phyloP scores from a whole-genome alignment of 2,888 invertebrate species.

The Andrena praecox region DNA sequence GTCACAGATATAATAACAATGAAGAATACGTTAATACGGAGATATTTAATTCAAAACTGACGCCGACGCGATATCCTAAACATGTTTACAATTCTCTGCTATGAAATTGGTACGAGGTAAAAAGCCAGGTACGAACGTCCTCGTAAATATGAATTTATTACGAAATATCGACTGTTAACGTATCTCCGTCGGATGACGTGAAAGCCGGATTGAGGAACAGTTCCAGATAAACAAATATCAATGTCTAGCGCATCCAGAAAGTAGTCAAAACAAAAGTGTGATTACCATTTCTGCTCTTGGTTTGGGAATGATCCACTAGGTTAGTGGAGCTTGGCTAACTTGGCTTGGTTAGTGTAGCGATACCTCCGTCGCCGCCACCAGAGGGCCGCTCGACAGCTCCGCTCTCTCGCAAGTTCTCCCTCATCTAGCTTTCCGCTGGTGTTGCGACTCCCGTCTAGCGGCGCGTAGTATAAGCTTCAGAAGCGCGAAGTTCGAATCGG shows the following conservation, averaged over 20 bases:
- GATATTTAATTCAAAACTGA: too few relatives aligned
- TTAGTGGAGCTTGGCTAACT: background rate
- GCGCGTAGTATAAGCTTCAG: too few relatives aligned
- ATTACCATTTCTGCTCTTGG: slow-evolving; percentile 57
- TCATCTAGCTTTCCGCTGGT: too few relatives aligned
- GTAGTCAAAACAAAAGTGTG: slow-evolving; percentile 49
- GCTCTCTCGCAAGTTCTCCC: too few relatives aligned
- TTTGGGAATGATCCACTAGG: slow-evolving; percentile 21
- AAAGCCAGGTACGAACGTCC: background rate
- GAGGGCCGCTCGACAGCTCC: too few relatives aligned
- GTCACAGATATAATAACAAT: too few relatives aligned
- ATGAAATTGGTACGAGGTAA: background rate
- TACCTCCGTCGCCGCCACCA: too few relatives aligned
- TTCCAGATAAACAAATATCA: slow-evolving; percentile 33
- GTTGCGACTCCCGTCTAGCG: too few relatives aligned
- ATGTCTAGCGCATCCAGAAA: slow-evolving; percentile 9
- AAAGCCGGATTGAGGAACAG: background rate
- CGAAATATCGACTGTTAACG: background rate
- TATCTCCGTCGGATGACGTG: too few relatives aligned
- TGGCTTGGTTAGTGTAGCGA: too few relatives aligned
- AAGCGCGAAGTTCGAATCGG: too few relatives aligned
- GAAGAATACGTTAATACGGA: too few relatives aligned
- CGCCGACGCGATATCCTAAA: background rate
- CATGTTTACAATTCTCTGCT: background rate
- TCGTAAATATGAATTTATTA: background rate